A percentile compares a stretch with the other conserved stretches of the same genome.
Conservation (phyloP, 2,113 vertebrate species). For the Neotoma lepida region DNA sequence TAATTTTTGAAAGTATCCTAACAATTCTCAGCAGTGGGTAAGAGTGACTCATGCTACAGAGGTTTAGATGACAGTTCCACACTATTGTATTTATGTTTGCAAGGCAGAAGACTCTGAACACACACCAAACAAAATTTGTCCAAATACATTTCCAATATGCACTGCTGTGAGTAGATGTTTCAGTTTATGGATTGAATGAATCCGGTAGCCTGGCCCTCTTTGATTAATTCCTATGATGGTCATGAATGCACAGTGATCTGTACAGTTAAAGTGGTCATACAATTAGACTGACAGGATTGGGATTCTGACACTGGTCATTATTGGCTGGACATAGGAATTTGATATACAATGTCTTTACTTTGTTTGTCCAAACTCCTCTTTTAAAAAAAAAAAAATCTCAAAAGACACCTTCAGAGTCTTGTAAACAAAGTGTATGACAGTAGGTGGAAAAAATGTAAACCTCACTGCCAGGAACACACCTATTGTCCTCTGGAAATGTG, state of each 20-base stretch:
- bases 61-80: constrained; percentile 54
- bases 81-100: constrained; percentile 34
- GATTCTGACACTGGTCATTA: constrained; percentile 53
- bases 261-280: constrained; percentile 38
- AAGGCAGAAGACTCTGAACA: constrained; percentile 58
- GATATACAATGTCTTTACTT: background rate
- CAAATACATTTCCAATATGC: constrained; percentile 30
- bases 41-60: background rate
- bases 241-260: background rate
- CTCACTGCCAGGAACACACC: background rate
- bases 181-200: background rate
- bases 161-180: constrained; percentile 31
- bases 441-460: background rate
- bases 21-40: constrained; percentile 64
- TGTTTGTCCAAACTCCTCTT: accelerated
- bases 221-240: constrained; percentile 59
- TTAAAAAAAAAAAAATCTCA: too few species aligned
- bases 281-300: background rate
- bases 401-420: background rate
- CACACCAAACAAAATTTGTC: background rate
- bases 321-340: background rate
- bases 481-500: background rate
- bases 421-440: background rate
- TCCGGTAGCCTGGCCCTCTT: background rate
- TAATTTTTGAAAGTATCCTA: constrained; percentile 71